These are phyloP conservation scores for Ormyrus nitidulus DNA, from an alignment of 2,888 invertebrate genomes.

Conservation along the genomic window DNA sequence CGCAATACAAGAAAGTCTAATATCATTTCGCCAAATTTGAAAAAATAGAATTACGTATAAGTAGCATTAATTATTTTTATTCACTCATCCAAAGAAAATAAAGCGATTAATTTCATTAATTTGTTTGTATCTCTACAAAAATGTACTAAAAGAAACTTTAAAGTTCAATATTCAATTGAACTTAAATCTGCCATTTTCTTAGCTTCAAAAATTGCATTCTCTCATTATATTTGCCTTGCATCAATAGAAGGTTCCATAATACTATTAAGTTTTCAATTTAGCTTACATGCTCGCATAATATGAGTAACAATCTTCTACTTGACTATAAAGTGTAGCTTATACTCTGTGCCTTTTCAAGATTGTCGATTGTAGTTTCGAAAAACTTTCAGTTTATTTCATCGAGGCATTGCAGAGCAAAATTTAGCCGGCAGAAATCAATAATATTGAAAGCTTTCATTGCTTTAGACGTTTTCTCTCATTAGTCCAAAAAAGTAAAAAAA, in stretches of 20 bases:
- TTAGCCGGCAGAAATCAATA: constrained; percentile 15
- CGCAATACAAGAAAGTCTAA: background rate
- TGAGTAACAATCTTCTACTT: constrained; percentile 30
- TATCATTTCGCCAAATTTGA: too few species aligned
- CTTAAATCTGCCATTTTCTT: background rate
- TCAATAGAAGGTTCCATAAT: too few species aligned
- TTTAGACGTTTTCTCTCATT: constrained; percentile 54
- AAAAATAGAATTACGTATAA: background rate
- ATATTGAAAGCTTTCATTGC: constrained; percentile 47
- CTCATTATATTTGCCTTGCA: too few species aligned
- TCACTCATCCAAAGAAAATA: too few species aligned
- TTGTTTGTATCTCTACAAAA: background rate
- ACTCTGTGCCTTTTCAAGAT: constrained; percentile 56
- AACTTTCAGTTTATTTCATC: constrained; percentile 11
- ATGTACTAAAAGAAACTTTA: background rate
- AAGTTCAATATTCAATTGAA: constrained; percentile 7
- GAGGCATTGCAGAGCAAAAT: background rate
- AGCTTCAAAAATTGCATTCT: background rate
- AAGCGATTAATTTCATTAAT: too few species aligned
- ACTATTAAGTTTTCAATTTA: too few species aligned
- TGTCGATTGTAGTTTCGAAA: constrained; percentile 19
- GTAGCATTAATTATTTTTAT: background rate
- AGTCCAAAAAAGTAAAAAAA: constrained; percentile 37
- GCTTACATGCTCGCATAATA: background rate
- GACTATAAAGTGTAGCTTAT: constrained; percentile 46